Evolutionary conservation across 2,797 vertebrate genomes (phyloP), one percentile per base, ranked within the genome.

Genomic region (Vultur gryphus): DNA sequence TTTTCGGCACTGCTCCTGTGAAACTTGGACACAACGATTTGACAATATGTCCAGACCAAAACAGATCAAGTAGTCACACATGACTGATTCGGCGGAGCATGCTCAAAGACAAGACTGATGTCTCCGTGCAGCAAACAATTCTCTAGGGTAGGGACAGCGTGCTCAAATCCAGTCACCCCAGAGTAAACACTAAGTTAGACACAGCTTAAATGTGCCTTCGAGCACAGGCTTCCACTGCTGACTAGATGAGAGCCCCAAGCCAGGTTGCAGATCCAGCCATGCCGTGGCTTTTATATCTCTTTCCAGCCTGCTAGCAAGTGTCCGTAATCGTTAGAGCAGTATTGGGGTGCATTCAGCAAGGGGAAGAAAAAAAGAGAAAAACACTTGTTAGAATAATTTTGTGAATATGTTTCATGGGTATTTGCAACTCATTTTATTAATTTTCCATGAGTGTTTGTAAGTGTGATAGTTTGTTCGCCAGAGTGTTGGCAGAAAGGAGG

Each of bases 11-110:
- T 4, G 86, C 95, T 98, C 96, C 97, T 97, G n/a, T 87, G 94
- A 89, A 97, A 97, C 94, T 97, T 97, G 97, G 97, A 97, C 95
- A 91, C 61, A 33, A 93, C 43, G 3, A 90, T 97, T 66, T 98
- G 97, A 97, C 97, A 98, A 87, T 95, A 82, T 85, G 57, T 96
- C 96, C 97, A 97, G 97, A 95, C 95, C 94, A 96, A 98, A 97
- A 80, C 96, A 97, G 97, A 97, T 97, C 97, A 97, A 96, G 97
- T 95, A 93, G 95, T 95, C 97, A 95, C 97, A 97, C 96, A 96
- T 83, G 97, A 97, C 95, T 70, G 93, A 93, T 83, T 97, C 41
- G 18, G 87, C 12, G 2, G 97, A 97, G 96, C 97, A 93, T 83
- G 97, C 96, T 98, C 95, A 89, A 93, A 96, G 97, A 96, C 96